Base-by-base conservation (phyloP, 2,797 vertebrate genomes). In the Spea hammondii region DNA sequence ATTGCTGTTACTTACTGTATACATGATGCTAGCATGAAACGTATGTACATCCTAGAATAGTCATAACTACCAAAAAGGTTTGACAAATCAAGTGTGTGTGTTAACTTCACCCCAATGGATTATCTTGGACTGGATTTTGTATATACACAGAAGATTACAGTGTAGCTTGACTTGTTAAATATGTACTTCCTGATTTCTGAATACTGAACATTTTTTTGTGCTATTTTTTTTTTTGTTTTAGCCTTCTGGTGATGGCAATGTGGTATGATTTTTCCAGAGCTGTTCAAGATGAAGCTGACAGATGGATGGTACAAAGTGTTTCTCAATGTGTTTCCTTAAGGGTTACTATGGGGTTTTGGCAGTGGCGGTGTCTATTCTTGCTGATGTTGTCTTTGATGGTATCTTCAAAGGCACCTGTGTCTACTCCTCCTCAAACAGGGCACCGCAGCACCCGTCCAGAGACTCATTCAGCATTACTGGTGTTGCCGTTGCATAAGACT, bases 351-450 rank as follows among this genome's bases (percentile, higher is more conserved):
- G 67, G 17, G 12, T 13, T 11, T 53, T 6, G n/a, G 6, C 44
- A 51, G 51, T 67, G 53, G 69, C 74, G 76, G 32, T 4, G 6
- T 57, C n/a, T 67, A 32, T 45, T 79, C 4, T 8, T 80, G 0
- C 7, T 76, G 7, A n/a, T 67, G 5, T 60, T 67, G 5, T 76
- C 12, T 17, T 67, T 13, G 12, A 10, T 71, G 13, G 13, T 17
- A 32, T 67, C 13, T 10, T 45, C 53, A 17, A 59, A 8, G 10
- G 11, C 45, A n/a, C 11, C 2, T 3, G 0, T 1, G 3, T 51
- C 47, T 0, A 8, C n/a, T 32, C 47, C 11, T 3, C 3, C 1
- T 5, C 17, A 1, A 11, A 62, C 7, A 5, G 7, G 45, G 17
- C 51, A 32, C 49, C 46, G 12, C 11, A 67, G 12, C 10, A 14